Evolutionary conservation across 1,140 invertebrate species (phyloP), one percentile per base, ranked within the genome.

Genomic region (Euglossa dilemma): DNA sequence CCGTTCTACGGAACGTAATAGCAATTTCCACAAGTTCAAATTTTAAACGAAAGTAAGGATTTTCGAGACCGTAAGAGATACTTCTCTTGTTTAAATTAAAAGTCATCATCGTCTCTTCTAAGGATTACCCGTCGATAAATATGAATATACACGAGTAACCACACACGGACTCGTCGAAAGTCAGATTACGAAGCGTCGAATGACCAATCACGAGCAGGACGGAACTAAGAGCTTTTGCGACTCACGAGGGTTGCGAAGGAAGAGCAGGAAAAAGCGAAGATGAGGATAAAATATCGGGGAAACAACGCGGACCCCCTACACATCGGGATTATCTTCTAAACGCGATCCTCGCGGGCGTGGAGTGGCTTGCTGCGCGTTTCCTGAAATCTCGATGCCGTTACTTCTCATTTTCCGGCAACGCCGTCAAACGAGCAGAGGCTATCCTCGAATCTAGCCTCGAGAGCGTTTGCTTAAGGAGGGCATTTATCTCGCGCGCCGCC

Each of bases 401-500:
- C 87, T 88, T 88, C 69, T 88, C 87, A 78, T 88, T 87, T 85
- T 85, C 78, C 52, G 73, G 67, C 78, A 87, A 88, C 57, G 56
- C 71, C 87, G 70, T 85, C 79, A 85, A 88, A 88, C 85, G 83
- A 87, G 80, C 69, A 61, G 56, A 14, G 43, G 77, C 78, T 88
- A 89, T 86, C 74, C 81, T 81, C 80, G 83, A 82, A 88, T 89
- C 87, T 89, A 59, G 36, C 59, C 80, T 72, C 61, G 73, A 89
- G 87, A 86, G 70, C 81, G 47, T 77, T 82, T 89, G 81, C 84
- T 88, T 89, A 82, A 89, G 84, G 77, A 86, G 64, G 81, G 82
- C 88, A 89, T 89, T 90, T 91, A 92, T 92, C 90, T 89, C 80
- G 59, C 56, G 74, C 80, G 23, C 79, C 73, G 80, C 57, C 81